Evolutionary conservation across 2,797 vertebrate species (phyloP).

Genomic region (Echeneis naucrates): DNA sequence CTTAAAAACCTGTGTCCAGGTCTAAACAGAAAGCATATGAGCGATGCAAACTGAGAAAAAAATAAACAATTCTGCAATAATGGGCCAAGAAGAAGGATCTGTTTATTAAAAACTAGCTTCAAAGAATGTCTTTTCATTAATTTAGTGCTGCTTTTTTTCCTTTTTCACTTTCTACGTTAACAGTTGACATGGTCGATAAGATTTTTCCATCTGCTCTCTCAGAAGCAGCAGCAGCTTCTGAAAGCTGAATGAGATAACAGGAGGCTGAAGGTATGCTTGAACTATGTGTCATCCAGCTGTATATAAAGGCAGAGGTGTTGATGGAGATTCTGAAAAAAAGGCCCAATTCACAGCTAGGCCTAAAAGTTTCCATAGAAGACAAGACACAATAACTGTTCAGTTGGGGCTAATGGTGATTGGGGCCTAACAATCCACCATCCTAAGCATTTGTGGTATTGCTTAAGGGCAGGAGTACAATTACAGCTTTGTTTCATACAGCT

Average conservation of each 20-base stretch:
- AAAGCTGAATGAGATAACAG: background rate
- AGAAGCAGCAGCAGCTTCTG: background rate
- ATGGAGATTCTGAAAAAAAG: background rate
- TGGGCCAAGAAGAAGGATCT: background rate
- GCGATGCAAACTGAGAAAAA: background rate
- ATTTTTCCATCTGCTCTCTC: background rate
- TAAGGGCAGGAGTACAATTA: too few species aligned
- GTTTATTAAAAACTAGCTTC: background rate
- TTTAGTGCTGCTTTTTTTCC: background rate
- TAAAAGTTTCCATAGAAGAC: background rate
- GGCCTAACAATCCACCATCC: background rate
- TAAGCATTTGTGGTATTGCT: background rate
- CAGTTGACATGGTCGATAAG: background rate
- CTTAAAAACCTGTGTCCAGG: conserved; percentile 53
- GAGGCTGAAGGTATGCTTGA: background rate
- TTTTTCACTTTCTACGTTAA: background rate
- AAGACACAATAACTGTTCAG: background rate
- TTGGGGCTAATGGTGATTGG: background rate
- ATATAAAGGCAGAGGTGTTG: background rate
- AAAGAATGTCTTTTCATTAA: background rate
- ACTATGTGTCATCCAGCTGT: background rate
- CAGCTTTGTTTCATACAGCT: background rate
- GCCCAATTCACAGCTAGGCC: background rate
- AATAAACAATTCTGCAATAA: conserved; percentile 7
- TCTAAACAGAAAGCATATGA: conserved; percentile 18